phyloP scores from a whole-genome alignment of 2,888 invertebrate genomes.

The Synanthedon andrenaeformis region DNA sequence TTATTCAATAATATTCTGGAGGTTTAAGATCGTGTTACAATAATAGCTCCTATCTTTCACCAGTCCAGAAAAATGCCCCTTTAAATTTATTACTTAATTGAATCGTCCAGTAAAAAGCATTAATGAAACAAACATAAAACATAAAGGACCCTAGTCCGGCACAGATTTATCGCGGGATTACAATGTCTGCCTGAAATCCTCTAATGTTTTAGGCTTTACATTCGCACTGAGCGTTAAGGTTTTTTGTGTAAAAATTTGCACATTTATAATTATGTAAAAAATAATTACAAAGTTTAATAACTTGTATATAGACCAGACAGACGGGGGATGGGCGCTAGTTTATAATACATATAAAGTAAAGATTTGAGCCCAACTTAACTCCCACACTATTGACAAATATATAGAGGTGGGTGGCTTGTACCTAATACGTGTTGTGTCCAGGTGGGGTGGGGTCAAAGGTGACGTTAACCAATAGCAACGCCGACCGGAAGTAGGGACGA shows the following conservation, averaged over 20 bases:
- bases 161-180: conserved; percentile 42
- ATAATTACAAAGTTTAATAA: too few species aligned
- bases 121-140: conserved; percentile 40
- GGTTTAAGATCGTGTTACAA: too few species aligned
- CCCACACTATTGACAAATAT: not conserved
- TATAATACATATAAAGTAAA: too few species aligned
- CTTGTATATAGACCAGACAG: too few species aligned
- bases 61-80: too few species aligned
- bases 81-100: too few species aligned
- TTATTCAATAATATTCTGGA: too few species aligned
- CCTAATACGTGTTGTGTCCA: conserved; percentile 8
- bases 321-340: too few species aligned
- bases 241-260: too few species aligned
- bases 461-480: conserved; percentile 42
- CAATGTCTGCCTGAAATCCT: conserved; percentile 13
- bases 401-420: not conserved
- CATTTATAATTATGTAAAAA: too few species aligned
- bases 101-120: not conserved
- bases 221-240: conserved; percentile 1
- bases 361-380: not conserved
- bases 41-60: too few species aligned
- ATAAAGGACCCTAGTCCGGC: conserved; percentile 23
- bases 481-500: conserved; percentile 35
- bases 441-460: conserved; percentile 63
- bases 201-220: conserved; percentile 12